A percentile compares a stretch with the other conserved stretches of the same genome.
Conservation (phyloP, 2,113 vertebrate genomes). For the Lepus europaeus region DNA sequence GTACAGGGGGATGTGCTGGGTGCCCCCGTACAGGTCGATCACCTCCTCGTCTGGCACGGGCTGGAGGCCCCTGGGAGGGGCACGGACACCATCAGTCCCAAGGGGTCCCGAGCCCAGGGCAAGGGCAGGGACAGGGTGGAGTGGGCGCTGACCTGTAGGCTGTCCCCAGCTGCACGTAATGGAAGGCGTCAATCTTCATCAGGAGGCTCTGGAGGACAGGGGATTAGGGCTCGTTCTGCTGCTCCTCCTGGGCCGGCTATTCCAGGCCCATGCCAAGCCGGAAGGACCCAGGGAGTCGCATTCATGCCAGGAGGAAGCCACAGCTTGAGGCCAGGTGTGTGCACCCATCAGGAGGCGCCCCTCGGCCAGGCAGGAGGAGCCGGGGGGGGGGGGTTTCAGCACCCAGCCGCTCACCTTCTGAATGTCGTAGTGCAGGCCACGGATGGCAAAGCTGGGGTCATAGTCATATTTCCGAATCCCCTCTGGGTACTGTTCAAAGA, state of each 20-base stretch:
- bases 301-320: neutral
- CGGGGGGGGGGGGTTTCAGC: neutral
- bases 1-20: slow-evolving; percentile 91
- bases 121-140: neutral
- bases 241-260: neutral
- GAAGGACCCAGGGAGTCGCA: neutral
- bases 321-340: neutral
- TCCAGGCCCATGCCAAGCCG: rapidly evolving
- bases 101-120: neutral
- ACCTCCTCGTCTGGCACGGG: slow-evolving; percentile 91
- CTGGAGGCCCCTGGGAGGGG: slow-evolving; percentile 86
- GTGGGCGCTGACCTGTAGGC: slow-evolving; percentile 88
- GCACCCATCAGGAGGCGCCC: neutral
- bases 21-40: slow-evolving; percentile 89
- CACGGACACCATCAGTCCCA: neutral
- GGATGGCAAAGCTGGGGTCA: slow-evolving; percentile 90
- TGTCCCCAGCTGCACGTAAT: slow-evolving; percentile 90
- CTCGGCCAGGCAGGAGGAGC: neutral
- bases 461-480: slow-evolving; percentile 90
- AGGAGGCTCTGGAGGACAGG: slow-evolving; percentile 88
- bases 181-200: slow-evolving; percentile 93
- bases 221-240: neutral
- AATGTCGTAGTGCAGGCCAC: slow-evolving; percentile 91
- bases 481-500: slow-evolving; percentile 88
- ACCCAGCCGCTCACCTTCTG: slow-evolving; percentile 87